Percentiles rank a stretch among this genome's conserved stretches.
These are phyloP conservation scores for Margaritifera margaritifera DNA, from an alignment of 2,888 invertebrate species.

Conservation along the genomic window DNA sequence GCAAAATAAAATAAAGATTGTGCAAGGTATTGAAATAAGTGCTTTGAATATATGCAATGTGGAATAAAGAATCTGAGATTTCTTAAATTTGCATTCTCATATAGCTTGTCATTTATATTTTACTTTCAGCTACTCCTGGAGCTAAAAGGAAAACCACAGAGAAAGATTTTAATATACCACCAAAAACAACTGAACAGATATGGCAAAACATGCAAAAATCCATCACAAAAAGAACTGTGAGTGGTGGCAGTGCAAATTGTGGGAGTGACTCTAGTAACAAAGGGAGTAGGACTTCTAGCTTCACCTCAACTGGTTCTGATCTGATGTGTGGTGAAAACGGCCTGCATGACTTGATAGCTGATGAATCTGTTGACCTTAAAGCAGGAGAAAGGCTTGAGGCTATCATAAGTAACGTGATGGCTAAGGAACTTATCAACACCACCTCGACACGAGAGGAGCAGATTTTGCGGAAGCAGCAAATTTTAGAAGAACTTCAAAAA, in stretches of 20 bases:
- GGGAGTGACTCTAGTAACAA: constrained; percentile 29
- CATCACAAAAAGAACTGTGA: constrained; percentile 44
- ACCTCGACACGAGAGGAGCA: constrained; percentile 76
- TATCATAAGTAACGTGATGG: constrained; percentile 72
- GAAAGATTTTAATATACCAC: constrained; percentile 45
- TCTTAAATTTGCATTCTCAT: too few relatives aligned
- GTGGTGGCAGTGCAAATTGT: constrained; percentile 36
- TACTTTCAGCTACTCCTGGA: too few relatives aligned
- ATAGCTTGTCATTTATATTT: too few relatives aligned
- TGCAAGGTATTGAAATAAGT: too few relatives aligned
- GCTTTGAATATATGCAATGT: too few relatives aligned
- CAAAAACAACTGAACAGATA: constrained; percentile 47
- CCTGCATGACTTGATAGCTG: constrained; percentile 43
- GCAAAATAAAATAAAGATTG: too few relatives aligned
- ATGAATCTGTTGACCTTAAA: constrained; percentile 61
- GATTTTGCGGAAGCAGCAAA: constrained; percentile 80
- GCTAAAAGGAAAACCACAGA: constrained; percentile 37
- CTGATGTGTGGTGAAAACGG: constrained; percentile 43
- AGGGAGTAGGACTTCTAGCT: constrained; percentile 29
- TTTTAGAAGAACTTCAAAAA: constrained; percentile 82
- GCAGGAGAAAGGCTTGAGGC: constrained; percentile 71
- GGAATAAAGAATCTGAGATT: too few relatives aligned
- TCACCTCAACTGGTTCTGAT: constrained; percentile 30
- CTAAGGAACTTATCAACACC: constrained; percentile 66
- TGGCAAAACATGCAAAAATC: constrained; percentile 62